These are phyloP conservation scores for Myopa testacea DNA, from an alignment of 2,888 invertebrate genomes.

Conservation along the genomic window DNA sequence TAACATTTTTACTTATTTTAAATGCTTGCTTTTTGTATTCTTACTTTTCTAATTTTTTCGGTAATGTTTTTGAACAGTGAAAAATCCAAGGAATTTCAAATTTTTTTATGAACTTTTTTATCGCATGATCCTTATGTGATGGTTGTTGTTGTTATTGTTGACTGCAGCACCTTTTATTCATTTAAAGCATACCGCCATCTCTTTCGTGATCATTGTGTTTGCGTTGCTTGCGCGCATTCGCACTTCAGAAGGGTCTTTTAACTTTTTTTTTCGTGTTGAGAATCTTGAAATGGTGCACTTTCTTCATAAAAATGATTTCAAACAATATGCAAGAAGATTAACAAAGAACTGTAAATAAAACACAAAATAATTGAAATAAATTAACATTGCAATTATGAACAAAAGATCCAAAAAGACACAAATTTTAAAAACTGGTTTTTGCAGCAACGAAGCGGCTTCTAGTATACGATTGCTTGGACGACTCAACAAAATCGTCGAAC, in stretches of 20 bases:
- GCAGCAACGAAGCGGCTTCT: neutral
- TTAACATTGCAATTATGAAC: neutral
- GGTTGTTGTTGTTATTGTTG: constrained; percentile 30
- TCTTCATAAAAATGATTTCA: constrained; percentile 5
- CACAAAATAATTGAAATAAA: constrained; percentile 1
- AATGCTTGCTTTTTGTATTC: neutral
- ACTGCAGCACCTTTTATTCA: constrained; percentile 39
- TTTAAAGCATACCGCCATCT: constrained; percentile 41
- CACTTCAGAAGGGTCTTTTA: constrained; percentile 38
- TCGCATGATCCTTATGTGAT: neutral
- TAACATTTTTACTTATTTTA: neutral
- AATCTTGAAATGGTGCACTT: constrained; percentile 22
- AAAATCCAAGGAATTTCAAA: constrained; percentile 40
- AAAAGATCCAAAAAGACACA: neutral
- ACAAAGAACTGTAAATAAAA: constrained; percentile 26
- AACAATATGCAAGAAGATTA: constrained; percentile 2
- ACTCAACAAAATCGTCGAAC: neutral
- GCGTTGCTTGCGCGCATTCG: constrained; percentile 47
- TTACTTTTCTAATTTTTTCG: neutral
- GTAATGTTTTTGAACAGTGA: neutral
- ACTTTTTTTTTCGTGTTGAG: constrained; percentile 35
- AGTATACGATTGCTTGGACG: neutral
- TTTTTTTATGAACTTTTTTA: constrained; percentile 16
- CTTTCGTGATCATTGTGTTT: constrained; percentile 39
- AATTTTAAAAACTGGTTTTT: neutral